Conservation (phyloP, 2,797 vertebrate genomes). For the Paguma larvata region DNA sequence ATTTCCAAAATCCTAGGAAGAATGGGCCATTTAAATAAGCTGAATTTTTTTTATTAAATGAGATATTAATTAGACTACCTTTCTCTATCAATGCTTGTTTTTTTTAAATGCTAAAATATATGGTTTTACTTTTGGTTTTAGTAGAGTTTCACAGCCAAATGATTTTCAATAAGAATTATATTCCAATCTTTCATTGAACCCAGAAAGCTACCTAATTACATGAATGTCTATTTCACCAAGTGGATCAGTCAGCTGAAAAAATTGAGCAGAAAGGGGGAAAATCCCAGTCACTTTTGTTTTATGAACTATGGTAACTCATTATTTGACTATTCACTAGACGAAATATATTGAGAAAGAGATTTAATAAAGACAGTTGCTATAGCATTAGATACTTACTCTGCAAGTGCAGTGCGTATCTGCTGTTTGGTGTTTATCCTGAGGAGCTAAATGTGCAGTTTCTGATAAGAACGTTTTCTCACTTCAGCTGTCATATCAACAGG, state of each 20-base stretch:
- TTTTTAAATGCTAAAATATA: not conserved
- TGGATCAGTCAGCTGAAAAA: not conserved
- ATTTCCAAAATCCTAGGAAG: not conserved
- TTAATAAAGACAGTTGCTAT: conserved; percentile 10
- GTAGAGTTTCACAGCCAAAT: not conserved
- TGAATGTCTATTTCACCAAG: not conserved
- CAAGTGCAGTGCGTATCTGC: not conserved
- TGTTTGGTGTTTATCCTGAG: conserved; percentile 19
- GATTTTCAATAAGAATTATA: not conserved
- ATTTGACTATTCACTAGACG: not conserved
- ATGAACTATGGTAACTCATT: not conserved
- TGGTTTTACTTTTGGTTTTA: not conserved
- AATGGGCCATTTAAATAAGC: not conserved
- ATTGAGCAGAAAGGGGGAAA: not conserved
- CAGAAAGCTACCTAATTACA: not conserved
- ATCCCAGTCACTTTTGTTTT: not conserved
- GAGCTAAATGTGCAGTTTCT: conserved; percentile 4
- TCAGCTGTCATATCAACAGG: not conserved
- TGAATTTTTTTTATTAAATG: not conserved
- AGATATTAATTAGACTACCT: no score
- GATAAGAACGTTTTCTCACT: not conserved
- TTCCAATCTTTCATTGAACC: not conserved
- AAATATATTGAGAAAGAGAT: not conserved
- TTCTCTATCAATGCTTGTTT: not conserved
- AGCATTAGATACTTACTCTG: not conserved